Evolutionary conservation across 2,888 invertebrate species (phyloP).

Genomic region (Eristalinus sepulchralis): DNA sequence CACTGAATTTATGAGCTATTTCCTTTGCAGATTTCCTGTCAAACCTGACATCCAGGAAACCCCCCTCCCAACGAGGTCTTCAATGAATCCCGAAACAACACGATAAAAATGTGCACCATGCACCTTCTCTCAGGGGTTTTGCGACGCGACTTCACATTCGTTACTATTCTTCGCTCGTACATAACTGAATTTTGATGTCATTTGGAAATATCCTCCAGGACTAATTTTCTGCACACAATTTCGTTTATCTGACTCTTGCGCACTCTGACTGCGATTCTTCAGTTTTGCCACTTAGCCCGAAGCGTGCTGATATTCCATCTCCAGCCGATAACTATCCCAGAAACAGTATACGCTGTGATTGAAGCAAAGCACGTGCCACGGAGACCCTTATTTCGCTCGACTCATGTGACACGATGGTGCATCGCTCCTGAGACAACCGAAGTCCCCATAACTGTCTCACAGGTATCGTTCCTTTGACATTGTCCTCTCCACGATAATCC

Average conservation of each 20-base stretch:
- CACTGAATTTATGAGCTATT: background rate
- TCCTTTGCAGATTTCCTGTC: background rate
- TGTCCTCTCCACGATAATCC: slow-evolving; percentile 34
- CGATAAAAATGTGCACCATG: background rate
- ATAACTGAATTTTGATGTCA: slow-evolving; percentile 35
- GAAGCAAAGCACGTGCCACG: background rate
- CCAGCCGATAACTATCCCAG: background rate
- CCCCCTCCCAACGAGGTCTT: background rate
- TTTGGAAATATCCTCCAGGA: slow-evolving; percentile 19
- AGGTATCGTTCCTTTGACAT: slow-evolving; percentile 9
- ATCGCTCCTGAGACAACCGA: background rate
- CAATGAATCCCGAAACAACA: background rate
- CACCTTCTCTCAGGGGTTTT: slow-evolving; percentile 1
- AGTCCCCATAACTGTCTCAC: background rate
- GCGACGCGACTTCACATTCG: background rate
- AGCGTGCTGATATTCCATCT: slow-evolving; percentile 1
- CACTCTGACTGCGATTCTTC: slow-evolving; percentile 16
- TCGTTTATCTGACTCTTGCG: background rate
- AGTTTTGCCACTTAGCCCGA: background rate
- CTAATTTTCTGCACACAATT: background rate
- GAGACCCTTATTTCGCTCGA: background rate
- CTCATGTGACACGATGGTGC: background rate
- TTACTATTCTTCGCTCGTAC: slow-evolving; percentile 13
- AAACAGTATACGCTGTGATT: background rate
- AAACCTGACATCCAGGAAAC: background rate